Conservation (phyloP, 2,888 invertebrate species). For the Lucinisca nassula region DNA sequence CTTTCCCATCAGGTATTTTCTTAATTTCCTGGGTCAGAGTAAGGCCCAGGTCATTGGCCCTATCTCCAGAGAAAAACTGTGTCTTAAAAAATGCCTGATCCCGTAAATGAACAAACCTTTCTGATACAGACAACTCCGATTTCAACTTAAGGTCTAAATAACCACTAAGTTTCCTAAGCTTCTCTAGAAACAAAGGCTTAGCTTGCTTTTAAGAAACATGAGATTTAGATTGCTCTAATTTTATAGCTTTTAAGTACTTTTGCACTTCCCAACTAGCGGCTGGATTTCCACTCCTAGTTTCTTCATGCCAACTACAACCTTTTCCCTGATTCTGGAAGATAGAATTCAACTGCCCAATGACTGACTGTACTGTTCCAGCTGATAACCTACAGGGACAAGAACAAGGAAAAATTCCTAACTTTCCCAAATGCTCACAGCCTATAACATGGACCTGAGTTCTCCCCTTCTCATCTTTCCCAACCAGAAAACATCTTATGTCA, state of each 20-base stretch:
- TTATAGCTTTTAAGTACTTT: neutral
- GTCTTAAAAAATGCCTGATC: neutral
- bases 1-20: conserved; percentile 3
- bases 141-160: neutral
- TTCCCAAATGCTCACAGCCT: neutral
- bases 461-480: conserved; percentile 13
- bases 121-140: neutral
- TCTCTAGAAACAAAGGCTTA: neutral
- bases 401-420: neutral
- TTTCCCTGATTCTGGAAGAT: neutral
- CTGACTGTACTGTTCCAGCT: neutral
- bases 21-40: neutral
- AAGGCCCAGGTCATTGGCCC: neutral
- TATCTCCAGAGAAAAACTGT: neutral
- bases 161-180: neutral
- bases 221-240: neutral
- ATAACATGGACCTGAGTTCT: neutral
- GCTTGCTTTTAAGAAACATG: neutral
- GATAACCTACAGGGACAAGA: neutral
- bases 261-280: neutral
- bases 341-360: neutral
- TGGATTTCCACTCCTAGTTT: neutral
- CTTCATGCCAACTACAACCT: neutral
- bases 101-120: neutral
- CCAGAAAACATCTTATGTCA: conserved; percentile 2